A percentile compares a stretch with the other conserved stretches of the same genome.
phyloP scores from a whole-genome alignment of 2,113 vertebrate genomes.

The Chitala chitala region DNA sequence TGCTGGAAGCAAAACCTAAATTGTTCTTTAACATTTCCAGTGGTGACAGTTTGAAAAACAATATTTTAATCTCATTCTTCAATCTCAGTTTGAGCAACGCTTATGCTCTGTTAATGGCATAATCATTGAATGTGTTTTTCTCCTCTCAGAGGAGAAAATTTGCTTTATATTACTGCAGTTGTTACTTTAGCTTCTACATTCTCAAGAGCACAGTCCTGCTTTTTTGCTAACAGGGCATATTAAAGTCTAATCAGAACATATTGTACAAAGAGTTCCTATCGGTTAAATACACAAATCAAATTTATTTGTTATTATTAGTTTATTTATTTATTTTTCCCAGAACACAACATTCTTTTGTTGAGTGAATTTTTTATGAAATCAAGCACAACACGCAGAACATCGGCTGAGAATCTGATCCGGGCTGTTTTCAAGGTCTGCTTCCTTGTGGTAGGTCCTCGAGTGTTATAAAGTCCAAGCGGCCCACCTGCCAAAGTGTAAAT shows the following conservation, averaged over 20 bases:
- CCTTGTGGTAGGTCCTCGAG: not conserved
- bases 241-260: not conserved
- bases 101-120: not conserved
- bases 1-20: conserved; percentile 34
- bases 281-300: not conserved
- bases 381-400: not conserved
- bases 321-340: no score
- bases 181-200: conserved; percentile 8
- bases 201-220: not conserved
- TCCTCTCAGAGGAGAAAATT: conserved; percentile 1
- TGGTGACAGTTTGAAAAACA: conserved; percentile 17
- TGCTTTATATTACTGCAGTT: conserved; percentile 2
- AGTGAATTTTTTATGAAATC: not conserved
- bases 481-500: conserved; percentile 12
- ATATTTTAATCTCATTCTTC: conserved; percentile 29
- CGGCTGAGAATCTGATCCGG: not conserved
- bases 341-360: not conserved
- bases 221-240: not conserved
- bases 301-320: not conserved
- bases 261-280: not conserved
- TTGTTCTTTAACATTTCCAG: conserved; percentile 21
- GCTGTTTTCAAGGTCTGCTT: not conserved
- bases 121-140: not conserved
- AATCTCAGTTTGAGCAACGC: not conserved
- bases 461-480: conserved; percentile 21